A percentile compares a stretch with the other conserved stretches of the same genome.
These are phyloP conservation scores for Tetropium fuscum DNA, from an alignment of 2,888 invertebrate species.

Conservation along the genomic window DNA sequence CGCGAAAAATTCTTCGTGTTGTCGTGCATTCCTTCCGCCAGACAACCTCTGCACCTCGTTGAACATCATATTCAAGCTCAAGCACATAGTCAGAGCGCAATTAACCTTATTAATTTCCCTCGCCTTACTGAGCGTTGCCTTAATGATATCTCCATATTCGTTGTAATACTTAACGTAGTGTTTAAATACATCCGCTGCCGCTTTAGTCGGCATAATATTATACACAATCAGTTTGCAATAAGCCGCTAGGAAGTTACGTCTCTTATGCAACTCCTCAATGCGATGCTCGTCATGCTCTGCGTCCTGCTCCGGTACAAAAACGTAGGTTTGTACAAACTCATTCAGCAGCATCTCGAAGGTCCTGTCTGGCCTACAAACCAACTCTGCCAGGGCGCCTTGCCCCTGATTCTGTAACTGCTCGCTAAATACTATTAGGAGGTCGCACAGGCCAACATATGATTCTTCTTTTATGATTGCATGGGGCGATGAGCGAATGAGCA, in stretches of 20 bases:
- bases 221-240: constrained; percentile 98
- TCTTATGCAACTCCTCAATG: constrained; percentile 96
- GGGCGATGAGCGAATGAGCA: constrained; percentile 76
- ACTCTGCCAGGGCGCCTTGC: constrained; percentile 65
- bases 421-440: constrained; percentile 88
- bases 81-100: constrained; percentile 94
- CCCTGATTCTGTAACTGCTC: constrained; percentile 52
- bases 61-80: constrained; percentile 91
- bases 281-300: constrained; percentile 96
- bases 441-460: constrained; percentile 96
- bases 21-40: constrained; percentile 59
- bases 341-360: constrained; percentile 86
- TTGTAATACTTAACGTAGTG: constrained; percentile 99
- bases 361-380: constrained; percentile 86
- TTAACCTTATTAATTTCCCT: constrained; percentile 97
- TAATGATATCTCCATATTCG: constrained; percentile 98
- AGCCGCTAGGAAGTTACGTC: constrained; percentile 94
- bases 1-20: constrained; percentile 84
- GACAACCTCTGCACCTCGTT: constrained; percentile 72
- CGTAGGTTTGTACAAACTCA: constrained; percentile 90
- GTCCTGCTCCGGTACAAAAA: constrained; percentile 91
- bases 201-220: constrained; percentile 92
- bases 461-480: constrained; percentile 80
- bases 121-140: constrained; percentile 95
- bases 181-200: constrained; percentile 89